These are phyloP conservation scores for Phenganax marumi DNA, from an alignment of 92 coral and sea anemone species.

Conservation along the genomic window DNA sequence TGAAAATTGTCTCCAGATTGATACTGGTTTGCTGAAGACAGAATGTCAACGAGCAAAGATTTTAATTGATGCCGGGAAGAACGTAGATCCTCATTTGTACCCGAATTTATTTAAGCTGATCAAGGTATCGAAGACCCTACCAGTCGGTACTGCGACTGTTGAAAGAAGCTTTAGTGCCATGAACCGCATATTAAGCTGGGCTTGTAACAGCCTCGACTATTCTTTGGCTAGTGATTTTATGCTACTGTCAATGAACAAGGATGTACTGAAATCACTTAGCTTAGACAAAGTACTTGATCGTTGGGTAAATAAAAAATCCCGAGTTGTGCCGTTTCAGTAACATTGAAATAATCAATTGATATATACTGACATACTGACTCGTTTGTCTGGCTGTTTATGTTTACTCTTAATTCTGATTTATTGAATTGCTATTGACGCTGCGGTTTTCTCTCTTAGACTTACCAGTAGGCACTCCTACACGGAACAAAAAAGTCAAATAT, in stretches of 20 bases:
- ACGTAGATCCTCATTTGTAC: not conserved
- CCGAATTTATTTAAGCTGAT: slow-evolving; percentile 5
- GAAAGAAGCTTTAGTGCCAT: not conserved
- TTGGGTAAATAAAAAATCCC: not conserved
- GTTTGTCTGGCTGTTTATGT: no score
- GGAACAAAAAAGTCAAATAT: no score
- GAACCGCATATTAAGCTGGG: slow-evolving; percentile 5
- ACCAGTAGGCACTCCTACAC: no score
- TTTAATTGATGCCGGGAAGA: not conserved
- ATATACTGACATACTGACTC: no score
- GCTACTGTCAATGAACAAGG: not conserved
- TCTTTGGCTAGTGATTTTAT: not conserved
- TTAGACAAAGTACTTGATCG: slow-evolving; percentile 3
- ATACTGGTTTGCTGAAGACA: slow-evolving; percentile 6
- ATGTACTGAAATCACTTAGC: not conserved
- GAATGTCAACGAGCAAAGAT: slow-evolving; percentile 1
- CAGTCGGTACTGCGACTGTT: not conserved
- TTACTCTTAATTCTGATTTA: no score
- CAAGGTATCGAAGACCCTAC: not conserved
- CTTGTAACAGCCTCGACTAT: not conserved
- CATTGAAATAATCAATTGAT: no score
- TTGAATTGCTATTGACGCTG: no score
- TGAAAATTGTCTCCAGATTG: slow-evolving; percentile 16
- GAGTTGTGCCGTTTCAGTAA: not conserved
- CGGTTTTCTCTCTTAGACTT: no score